These are phyloP conservation scores for Melolontha melolontha DNA, from an alignment of 2,888 invertebrate species.

Conservation along the genomic window DNA sequence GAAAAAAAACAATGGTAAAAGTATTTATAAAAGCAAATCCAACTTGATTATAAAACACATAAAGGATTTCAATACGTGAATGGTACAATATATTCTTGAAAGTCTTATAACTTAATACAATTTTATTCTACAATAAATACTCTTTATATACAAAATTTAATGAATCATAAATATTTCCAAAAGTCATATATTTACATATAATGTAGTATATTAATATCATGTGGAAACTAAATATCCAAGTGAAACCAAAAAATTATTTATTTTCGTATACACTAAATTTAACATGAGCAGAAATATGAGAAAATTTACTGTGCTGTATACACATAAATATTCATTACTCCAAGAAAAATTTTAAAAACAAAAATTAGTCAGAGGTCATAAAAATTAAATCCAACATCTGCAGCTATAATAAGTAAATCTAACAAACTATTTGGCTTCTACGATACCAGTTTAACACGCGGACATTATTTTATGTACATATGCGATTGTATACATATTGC, in stretches of 20 bases:
- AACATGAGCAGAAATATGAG: conserved; percentile 9
- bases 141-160: background rate
- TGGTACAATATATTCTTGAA: too few relatives aligned
- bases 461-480: too few relatives aligned
- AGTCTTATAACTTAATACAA: too few relatives aligned
- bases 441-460: background rate
- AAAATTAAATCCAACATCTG: conserved; percentile 28
- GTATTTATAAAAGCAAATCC: too few relatives aligned
- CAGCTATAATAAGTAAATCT: conserved; percentile 19
- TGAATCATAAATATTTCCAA: background rate
- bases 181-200: background rate
- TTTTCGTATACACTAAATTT: conserved; percentile 26
- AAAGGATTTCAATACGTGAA: too few relatives aligned
- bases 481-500: too few relatives aligned
- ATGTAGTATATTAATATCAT: background rate
- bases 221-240: background rate
- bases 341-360: background rate
- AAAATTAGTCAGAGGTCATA: background rate
- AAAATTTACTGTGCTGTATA: conserved; percentile 1
- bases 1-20: too few relatives aligned
- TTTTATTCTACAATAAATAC: too few relatives aligned
- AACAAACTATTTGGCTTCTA: conserved; percentile 31
- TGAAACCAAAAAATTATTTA: conserved; percentile 19
- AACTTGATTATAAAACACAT: too few relatives aligned
- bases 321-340: background rate